Percentiles rank a stretch among this genome's conserved stretches.
phyloP scores from a whole-genome alignment of 2,888 invertebrate species.

The Tinea pellionella region DNA sequence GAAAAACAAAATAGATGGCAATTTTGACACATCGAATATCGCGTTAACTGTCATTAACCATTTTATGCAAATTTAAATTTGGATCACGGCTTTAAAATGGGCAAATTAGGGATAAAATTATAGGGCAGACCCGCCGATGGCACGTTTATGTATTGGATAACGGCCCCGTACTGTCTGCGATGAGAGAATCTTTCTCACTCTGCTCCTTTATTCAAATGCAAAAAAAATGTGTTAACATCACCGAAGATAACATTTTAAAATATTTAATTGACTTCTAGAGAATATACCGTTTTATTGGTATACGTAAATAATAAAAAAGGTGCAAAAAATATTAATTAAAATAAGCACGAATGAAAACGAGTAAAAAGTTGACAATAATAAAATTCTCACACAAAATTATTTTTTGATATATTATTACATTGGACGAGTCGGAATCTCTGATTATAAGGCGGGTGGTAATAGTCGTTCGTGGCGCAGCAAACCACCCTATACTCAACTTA shows the following conservation, averaged over 20 bases:
- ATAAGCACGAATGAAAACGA: background rate
- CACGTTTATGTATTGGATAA: constrained; percentile 32
- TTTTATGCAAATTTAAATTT: constrained; percentile 62
- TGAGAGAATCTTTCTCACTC: background rate
- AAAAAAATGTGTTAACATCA: background rate
- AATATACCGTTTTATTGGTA: no score
- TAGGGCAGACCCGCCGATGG: constrained; percentile 49
- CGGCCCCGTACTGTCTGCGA: constrained; percentile 27
- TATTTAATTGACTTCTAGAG: background rate
- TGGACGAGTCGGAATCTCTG: constrained; percentile 31
- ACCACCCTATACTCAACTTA: constrained; percentile 68
- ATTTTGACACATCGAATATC: constrained; percentile 53
- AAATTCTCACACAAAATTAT: background rate
- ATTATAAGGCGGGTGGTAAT: constrained; percentile 63
- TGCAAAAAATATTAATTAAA: background rate
- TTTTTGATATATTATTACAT: background rate
- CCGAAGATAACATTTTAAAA: background rate
- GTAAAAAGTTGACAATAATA: background rate
- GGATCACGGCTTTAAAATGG: constrained; percentile 52
- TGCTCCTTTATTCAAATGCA: constrained; percentile 4
- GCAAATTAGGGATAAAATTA: constrained; percentile 57
- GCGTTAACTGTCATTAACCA: constrained; percentile 56
- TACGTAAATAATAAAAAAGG: no score
- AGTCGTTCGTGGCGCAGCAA: constrained; percentile 30
- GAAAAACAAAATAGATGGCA: constrained; percentile 30